Evolutionary conservation across 2,888 invertebrate species (phyloP), one percentile per base, ranked within the genome.

Genomic region (Protodeltote pygarga): DNA sequence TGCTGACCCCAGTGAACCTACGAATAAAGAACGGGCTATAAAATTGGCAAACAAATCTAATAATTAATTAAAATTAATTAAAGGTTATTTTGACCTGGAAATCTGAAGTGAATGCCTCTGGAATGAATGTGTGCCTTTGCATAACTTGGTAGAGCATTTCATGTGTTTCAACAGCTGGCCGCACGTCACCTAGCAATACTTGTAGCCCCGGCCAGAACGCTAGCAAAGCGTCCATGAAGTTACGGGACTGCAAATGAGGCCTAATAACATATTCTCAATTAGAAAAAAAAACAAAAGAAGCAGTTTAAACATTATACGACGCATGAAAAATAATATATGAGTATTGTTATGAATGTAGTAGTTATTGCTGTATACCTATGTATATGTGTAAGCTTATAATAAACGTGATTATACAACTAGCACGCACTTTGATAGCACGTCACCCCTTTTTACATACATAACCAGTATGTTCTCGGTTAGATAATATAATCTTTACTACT

Each of bases 181-280:
- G 96, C 6, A 99, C 94, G 81, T 99, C 99, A 0, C 99, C 99
- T 72, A 94, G 93, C 2, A 94, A 69, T 63, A 97, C 97, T 92
- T 99, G 98, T 9, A 99, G 91, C 0, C 99, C 99, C 0, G 99
- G 99, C 99, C 99, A 99, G 76, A 99, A 99, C 3, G 99, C 99
- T 29, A 98, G 92, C 49, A 99, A 88, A 0, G 99, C 96, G 87
- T 99, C 99, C 98, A 99, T 99, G 81, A 98, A 99, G 87, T 98
- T 97, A 45, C 97, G 94, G 0, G 98, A 97, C 79, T 97, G 98
- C 1, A 98, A 96, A 74, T 97, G 97, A 0, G 99, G 99, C 68
- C 98, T 93, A 66, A 3, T 28, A 44, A 13, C 8, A 20, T 3
- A 5, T n/a, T 6, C 19, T 1, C n/a, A n/a, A n/a, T n/a, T n/a